Conservation (phyloP, 2,797 vertebrate genomes). For the Melanotaenia maccullochi region DNA sequence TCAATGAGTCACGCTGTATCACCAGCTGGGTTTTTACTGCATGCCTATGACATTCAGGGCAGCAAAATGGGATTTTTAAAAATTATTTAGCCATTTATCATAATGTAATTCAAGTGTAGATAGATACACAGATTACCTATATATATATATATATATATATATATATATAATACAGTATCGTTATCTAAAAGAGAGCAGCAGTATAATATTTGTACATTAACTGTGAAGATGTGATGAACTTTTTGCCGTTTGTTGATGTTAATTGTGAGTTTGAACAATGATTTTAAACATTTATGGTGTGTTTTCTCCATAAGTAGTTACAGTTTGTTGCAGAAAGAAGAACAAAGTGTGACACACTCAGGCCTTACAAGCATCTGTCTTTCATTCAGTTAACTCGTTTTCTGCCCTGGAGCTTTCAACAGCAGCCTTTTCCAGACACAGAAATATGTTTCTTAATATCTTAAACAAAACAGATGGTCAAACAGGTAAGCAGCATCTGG, state of each 20-base stretch:
- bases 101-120: not conserved
- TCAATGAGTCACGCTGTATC: constrained; percentile 26
- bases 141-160: too few species aligned
- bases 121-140: too few species aligned
- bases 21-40: constrained; percentile 16
- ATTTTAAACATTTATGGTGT: not conserved
- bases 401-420: not conserved
- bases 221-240: not conserved
- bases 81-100: not conserved
- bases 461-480: not conserved
- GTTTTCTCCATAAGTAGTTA: not conserved
- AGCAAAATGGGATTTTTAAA: not conserved
- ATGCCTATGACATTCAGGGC: not conserved
- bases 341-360: not conserved
- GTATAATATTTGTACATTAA: not conserved
- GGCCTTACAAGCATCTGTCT: not conserved
- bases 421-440: not conserved
- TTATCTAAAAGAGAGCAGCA: not conserved
- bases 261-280: not conserved
- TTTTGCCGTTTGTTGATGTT: not conserved
- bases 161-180: too few species aligned
- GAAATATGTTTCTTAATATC: not conserved
- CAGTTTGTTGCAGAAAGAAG: not conserved
- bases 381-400: not conserved
- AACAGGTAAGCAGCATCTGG: not conserved